Evolutionary conservation across 2,113 vertebrate species (phyloP).

Genomic region (Turdus rufiventris): DNA sequence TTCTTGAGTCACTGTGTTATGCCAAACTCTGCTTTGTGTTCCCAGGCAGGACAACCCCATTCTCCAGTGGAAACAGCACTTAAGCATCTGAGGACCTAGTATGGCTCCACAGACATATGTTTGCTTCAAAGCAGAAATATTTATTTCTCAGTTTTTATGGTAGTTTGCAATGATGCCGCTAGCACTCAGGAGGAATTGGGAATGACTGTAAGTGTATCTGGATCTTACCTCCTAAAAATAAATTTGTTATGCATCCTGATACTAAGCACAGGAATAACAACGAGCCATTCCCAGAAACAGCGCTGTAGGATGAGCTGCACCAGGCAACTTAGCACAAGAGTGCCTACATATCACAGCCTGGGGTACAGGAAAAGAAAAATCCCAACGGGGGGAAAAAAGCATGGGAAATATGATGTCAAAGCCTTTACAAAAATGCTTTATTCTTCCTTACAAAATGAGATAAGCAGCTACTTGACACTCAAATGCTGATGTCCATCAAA

Average conservation of each 20-base stretch:
- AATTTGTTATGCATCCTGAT: not conserved
- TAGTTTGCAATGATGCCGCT: not conserved
- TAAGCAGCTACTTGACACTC: not conserved
- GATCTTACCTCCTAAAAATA: not conserved
- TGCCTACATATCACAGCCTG: not conserved
- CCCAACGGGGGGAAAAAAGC: not conserved
- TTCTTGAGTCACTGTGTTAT: not conserved
- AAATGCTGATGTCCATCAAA: not conserved
- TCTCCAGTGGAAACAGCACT: not conserved
- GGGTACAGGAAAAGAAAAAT: not conserved
- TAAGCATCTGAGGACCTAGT: not conserved
- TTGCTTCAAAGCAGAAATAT: not conserved
- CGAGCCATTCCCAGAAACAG: not conserved
- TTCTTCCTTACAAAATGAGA: not conserved
- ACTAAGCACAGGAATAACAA: not conserved
- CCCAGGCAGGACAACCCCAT: not conserved
- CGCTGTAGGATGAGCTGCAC: not conserved
- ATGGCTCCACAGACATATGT: not conserved
- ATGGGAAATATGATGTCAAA: not conserved
- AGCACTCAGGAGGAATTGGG: not conserved
- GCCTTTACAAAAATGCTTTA: not conserved
- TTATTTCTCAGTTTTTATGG: not conserved
- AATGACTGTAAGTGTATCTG: not conserved
- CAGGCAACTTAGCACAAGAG: not conserved
- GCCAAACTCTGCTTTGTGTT: not conserved